Base-by-base conservation (phyloP, 1,140 invertebrate species). In the Cotesia chilonis region DNA sequence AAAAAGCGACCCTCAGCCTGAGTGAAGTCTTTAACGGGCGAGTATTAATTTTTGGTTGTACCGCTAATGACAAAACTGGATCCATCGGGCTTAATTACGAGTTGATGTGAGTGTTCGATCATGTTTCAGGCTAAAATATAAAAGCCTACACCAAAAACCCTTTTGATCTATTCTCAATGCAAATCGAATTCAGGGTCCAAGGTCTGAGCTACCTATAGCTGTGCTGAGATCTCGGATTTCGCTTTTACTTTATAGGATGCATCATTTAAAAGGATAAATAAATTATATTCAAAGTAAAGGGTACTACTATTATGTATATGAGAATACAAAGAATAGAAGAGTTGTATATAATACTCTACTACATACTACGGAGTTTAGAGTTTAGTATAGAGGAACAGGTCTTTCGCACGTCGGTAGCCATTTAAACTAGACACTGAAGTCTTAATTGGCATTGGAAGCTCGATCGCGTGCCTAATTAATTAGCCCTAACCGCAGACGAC, bases 381-480 rank as follows among this genome's bases (percentile, higher is more conserved):
- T 10, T 4, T 1, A 61, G 69, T 51, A 28, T 36, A 12, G 52
- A 55, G 54, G 37, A 66, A 74, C 68, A 70, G 63, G 68, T 74
- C 59, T 64, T 65, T 70, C 51, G 69, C 57, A 61, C 70, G 64
- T 64, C 47, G 51, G 47, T 67, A 65, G 55, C 51, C 72, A 66
- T 70, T 70, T 70, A 66, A 41, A 59, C 59, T 71, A 66, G 70
- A 78, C 76, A 61, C 80, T 81, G 81, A 84, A 73, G 69, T 82
- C 83, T 85, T 82, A 85, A 86, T 86, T 86, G 83, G 78, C 79
- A 72, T 55, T 54, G 71, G 79, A 76, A 70, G 36, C 36, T 35
- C 74, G 76, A 80, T 82, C 83, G 79, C 75, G 79, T 80, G 83
- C 81, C 82, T 84, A 85, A 85, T 85, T 86, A 86, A 86, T 86